Conservation (phyloP, 2,113 vertebrate genomes). For the Promerops cafer region DNA sequence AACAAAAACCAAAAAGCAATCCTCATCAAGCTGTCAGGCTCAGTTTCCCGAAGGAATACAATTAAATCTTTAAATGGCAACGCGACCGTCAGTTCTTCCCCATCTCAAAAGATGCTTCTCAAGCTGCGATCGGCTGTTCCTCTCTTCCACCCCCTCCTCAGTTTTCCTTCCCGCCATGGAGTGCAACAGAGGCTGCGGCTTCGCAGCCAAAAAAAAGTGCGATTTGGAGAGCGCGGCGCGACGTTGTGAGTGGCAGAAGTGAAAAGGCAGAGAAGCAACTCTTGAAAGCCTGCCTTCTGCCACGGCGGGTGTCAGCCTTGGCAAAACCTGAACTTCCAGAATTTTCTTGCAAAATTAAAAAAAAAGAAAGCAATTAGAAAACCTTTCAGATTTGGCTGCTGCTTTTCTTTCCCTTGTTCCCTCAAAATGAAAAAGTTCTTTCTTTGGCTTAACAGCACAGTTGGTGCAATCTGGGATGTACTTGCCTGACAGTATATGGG, state of each 20-base stretch:
- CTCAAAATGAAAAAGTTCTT: not conserved
- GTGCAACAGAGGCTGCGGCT: not conserved
- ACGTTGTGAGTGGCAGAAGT: constrained; percentile 28
- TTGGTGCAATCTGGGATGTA: not conserved
- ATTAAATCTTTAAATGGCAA: not conserved
- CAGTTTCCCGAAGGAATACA: not conserved
- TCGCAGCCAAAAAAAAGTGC: constrained; percentile 51
- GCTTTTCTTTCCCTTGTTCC: not conserved
- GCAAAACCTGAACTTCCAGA: constrained; percentile 23
- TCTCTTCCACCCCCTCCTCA: not conserved
- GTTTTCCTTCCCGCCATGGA: not conserved
- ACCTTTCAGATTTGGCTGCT: not conserved
- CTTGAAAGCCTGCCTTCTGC: constrained; percentile 45
- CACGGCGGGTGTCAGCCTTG: not conserved
- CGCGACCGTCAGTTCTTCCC: not conserved
- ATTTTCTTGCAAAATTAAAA: not conserved
- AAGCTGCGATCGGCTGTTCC: not conserved
- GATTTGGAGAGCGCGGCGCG: not conserved
- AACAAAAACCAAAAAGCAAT: not conserved
- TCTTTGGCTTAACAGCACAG: not conserved
- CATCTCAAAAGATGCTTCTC: not conserved
- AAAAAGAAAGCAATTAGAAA: not conserved
- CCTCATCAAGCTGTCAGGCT: not conserved
- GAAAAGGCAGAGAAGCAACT: constrained; percentile 32
- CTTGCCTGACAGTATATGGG: not conserved